These are phyloP conservation scores for Stichodactyla mertensii DNA, from an alignment of 64 coral and sea anemone species.

Conservation along the genomic window DNA sequence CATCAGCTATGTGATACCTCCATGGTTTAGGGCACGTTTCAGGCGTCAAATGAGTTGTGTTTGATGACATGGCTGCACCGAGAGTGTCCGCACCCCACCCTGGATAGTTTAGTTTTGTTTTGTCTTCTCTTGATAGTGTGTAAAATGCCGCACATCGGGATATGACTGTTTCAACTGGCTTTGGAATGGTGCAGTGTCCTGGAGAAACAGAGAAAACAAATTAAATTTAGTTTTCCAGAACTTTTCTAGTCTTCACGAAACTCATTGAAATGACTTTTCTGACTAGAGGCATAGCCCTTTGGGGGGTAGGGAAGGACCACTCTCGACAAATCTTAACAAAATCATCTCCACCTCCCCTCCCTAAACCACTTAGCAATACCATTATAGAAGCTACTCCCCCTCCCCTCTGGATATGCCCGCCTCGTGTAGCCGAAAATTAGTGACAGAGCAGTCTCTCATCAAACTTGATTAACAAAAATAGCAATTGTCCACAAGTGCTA, in stretches of 20 bases:
- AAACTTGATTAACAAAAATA: too few species aligned
- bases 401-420: too few species aligned
- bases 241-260: background rate
- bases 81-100: constrained; percentile 14
- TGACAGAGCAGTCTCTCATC: too few species aligned
- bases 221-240: background rate
- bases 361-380: too few species aligned
- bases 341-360: too few species aligned
- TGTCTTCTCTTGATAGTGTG: constrained; percentile 21
- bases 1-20: constrained; percentile 48
- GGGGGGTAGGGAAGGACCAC: too few species aligned
- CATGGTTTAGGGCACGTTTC: constrained; percentile 42
- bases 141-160: constrained; percentile 22
- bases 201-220: background rate
- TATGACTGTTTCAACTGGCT: background rate
- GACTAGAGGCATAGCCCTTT: too few species aligned
- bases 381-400: too few species aligned
- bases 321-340: too few species aligned
- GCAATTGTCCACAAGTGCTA: too few species aligned
- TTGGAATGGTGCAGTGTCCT: constrained; percentile 14
- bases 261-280: background rate
- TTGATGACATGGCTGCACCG: constrained; percentile 9
- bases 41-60: constrained; percentile 9
- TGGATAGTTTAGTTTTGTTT: constrained; percentile 19
- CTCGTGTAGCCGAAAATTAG: too few species aligned